phyloP scores from a whole-genome alignment of 2,888 invertebrate species.

The Xestobium rufovillosum region DNA sequence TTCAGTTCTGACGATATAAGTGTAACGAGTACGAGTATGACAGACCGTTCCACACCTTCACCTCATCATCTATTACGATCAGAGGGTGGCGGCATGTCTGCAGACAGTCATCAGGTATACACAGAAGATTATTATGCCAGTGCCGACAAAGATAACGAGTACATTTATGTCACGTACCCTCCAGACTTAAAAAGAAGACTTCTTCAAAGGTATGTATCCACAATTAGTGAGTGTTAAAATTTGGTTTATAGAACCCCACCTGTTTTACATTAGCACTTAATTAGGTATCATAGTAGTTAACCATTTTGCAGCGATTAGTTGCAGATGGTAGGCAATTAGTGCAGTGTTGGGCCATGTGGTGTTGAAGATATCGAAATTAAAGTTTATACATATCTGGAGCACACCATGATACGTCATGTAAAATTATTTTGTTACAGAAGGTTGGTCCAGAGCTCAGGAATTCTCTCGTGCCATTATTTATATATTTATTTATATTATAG shows the following conservation, averaged over 20 bases:
- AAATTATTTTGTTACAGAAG: too few relatives aligned
- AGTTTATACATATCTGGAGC: too few relatives aligned
- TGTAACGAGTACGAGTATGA: constrained; percentile 58
- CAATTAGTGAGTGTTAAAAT: constrained; percentile 33
- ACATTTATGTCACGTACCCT: constrained; percentile 83
- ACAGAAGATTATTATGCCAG: constrained; percentile 43
- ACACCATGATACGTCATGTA: too few relatives aligned
- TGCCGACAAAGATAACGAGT: constrained; percentile 59
- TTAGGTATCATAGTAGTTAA: too few relatives aligned
- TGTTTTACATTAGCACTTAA: too few relatives aligned
- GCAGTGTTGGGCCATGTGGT: too few relatives aligned
- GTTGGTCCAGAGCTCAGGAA: too few relatives aligned
- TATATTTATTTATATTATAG: too few relatives aligned
- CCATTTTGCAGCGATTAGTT: too few relatives aligned
- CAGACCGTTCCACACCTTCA: constrained; percentile 60
- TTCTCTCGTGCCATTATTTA: too few relatives aligned
- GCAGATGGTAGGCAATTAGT: too few relatives aligned
- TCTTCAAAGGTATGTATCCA: constrained; percentile 62
- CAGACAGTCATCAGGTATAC: constrained; percentile 39
- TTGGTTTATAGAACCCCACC: constrained; percentile 8
- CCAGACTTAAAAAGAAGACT: constrained; percentile 77
- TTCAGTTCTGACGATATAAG: constrained; percentile 63
- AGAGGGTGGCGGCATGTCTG: constrained; percentile 29
- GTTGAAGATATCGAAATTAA: too few relatives aligned
- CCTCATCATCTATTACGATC: constrained; percentile 52